These are phyloP conservation scores for Procambarus clarkii DNA, from an alignment of 1,140 invertebrate genomes.

Conservation along the genomic window DNA sequence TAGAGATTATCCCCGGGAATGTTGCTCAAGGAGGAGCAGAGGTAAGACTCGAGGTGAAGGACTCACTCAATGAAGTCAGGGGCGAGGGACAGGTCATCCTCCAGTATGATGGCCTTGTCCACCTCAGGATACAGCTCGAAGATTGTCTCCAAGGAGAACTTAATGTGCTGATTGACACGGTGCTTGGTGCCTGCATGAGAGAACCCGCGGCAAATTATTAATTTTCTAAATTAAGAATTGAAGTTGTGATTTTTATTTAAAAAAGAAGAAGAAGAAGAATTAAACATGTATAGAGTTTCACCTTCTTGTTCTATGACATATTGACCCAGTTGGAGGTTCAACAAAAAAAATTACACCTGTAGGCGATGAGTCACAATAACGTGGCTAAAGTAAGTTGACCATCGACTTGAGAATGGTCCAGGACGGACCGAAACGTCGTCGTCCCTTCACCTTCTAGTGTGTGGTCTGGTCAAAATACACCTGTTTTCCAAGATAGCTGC, in stretches of 20 bases:
- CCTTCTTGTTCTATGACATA: too few relatives aligned
- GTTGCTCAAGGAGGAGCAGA: background rate
- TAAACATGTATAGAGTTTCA: background rate
- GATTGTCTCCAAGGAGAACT: slow-evolving; percentile 44
- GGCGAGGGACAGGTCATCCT: slow-evolving; percentile 42
- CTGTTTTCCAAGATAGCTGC: too few relatives aligned
- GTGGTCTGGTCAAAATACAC: too few relatives aligned
- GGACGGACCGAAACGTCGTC: too few relatives aligned
- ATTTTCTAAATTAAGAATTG: background rate
- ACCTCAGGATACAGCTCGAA: slow-evolving; percentile 32
- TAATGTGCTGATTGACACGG: slow-evolving; percentile 48
- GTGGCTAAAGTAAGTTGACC: too few relatives aligned
- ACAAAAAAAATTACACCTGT: too few relatives aligned
- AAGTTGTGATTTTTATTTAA: background rate
- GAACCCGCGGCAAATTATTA: background rate
- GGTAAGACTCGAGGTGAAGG: background rate
- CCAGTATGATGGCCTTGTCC: slow-evolving; percentile 44
- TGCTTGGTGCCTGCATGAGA: slow-evolving; percentile 42
- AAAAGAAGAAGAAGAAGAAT: background rate
- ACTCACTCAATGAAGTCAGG: slow-evolving; percentile 37
- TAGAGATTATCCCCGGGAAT: too few relatives aligned
- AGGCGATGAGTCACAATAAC: too few relatives aligned
- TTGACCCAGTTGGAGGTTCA: too few relatives aligned
- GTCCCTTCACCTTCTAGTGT: too few relatives aligned
- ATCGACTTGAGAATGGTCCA: too few relatives aligned